A percentile compares a stretch with the other conserved stretches of the same genome.
These are phyloP conservation scores for Tachypleus tridentatus DNA, from an alignment of 1,140 invertebrate genomes.

Conservation along the genomic window DNA sequence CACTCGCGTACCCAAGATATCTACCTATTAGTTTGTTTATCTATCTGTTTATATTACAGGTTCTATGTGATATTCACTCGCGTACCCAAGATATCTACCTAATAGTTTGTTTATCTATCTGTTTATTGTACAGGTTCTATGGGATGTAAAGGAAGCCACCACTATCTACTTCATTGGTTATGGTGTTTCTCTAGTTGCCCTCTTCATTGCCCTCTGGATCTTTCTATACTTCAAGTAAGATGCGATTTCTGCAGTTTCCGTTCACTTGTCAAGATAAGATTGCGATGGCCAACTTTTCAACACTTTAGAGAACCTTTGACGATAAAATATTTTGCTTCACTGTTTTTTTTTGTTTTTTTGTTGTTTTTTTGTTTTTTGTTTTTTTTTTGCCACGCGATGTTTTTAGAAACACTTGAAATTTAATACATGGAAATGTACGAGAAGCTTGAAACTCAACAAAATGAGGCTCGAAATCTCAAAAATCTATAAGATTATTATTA, in stretches of 20 bases:
- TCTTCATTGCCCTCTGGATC: conserved; percentile 58
- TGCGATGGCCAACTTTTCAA: neutral
- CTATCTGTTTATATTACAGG: neutral
- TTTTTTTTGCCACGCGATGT: too few species aligned
- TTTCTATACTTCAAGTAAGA: conserved; percentile 72
- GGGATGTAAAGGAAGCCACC: conserved; percentile 40
- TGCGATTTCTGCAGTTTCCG: conserved; percentile 14
- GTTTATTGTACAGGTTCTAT: conserved; percentile 9
- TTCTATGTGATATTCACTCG: neutral
- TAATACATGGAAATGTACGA: too few species aligned
- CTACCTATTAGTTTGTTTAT: neutral
- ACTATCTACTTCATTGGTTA: conserved; percentile 61
- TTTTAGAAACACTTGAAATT: too few species aligned
- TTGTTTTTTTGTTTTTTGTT: too few species aligned
- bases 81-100: neutral
- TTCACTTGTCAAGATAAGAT: too few species aligned
- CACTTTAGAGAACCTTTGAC: neutral
- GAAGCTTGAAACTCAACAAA: too few species aligned
- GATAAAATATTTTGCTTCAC: neutral
- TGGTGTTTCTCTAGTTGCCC: conserved; percentile 55
- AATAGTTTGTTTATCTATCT: neutral
- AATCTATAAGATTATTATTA: too few species aligned
- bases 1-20: neutral
- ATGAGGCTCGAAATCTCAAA: too few species aligned
- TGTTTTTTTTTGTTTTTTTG: neutral